Evolutionary conservation across 2,797 vertebrate genomes (phyloP), one percentile per base, ranked within the genome.

Genomic region (Coregonus ussuriensis): DNA sequence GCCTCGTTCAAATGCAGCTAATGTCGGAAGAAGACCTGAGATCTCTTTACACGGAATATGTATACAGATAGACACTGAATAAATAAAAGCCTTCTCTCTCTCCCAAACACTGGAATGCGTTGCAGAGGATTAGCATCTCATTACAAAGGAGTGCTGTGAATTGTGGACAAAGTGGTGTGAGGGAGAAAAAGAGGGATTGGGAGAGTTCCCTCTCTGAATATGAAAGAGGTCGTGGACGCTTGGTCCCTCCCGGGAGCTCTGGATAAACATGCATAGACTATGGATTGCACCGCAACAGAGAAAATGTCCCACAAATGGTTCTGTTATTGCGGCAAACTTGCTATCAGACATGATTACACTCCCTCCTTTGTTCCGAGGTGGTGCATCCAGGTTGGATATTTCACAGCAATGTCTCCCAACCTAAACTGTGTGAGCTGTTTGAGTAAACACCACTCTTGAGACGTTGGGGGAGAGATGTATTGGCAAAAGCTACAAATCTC

Each of bases 51-150:
- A 91, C 90, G 85, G 83, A 54, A 78, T 79, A 88, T 89, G 89
- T 90, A 86, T 88, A 91, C 80, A 86, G 84, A 86, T 84, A 83
- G 91, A 89, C 86, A 85, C 86, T 90, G 91, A 92, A 93, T 94
- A 92, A 92, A 93, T 93, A 90, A 93, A 81, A 87, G 83, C 56
- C 82, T 85, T 88, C 84, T 79, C 70, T 80, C 84, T 80, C 25
- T 25, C 25, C 25, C 25, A 25, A 25, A 25, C 25, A 25, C 25
- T 25, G 76, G 84, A 78, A 84, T 87, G 89, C 90, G 81, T 91
- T 87, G 82, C 82, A 70, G 35, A 77, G 84, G 85, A 94, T 94
- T 93, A 92, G 89, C 91, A 93, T 94, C 82, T 92, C 89, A 94
- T 94, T 93, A 91, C 78, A 84, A 72, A 31, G 63, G 18, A 75